A percentile compares a stretch with the other conserved stretches of the same genome.
phyloP scores from a whole-genome alignment of 2,888 invertebrate genomes.

The Stenurella melanura region DNA sequence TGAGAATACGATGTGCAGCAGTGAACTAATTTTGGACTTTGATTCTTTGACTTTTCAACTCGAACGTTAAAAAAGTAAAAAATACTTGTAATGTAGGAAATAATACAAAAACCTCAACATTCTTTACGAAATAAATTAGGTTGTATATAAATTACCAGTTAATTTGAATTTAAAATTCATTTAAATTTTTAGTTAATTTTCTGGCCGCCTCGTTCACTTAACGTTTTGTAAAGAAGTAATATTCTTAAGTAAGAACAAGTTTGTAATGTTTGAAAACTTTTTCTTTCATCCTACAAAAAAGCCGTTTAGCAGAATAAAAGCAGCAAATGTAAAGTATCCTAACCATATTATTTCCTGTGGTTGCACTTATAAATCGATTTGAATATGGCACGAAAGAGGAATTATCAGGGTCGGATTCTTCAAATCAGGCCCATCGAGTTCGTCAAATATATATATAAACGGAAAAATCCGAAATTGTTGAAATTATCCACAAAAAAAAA shows the following conservation, averaged over 20 bases:
- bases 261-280: slow-evolving; percentile 1
- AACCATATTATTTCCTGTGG: slow-evolving; percentile 20
- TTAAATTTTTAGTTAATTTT: slow-evolving; percentile 7
- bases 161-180: background rate
- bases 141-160: background rate
- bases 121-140: background rate
- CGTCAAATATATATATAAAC: no score
- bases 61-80: no score
- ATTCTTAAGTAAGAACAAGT: background rate
- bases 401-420: background rate
- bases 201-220: slow-evolving; percentile 1
- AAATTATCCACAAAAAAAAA: no score
- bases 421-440: background rate
- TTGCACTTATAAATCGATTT: slow-evolving; percentile 26
- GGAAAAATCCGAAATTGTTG: no score
- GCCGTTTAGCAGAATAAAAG: slow-evolving; percentile 1
- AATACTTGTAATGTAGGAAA: background rate
- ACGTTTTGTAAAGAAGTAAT: background rate
- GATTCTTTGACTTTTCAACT: no score
- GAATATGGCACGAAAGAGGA: slow-evolving; percentile 5
- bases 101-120: background rate
- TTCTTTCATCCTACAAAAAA: background rate
- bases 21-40: no score
- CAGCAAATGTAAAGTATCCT: slow-evolving; percentile 9
- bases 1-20: no score